These are phyloP conservation scores for Threskiornis aethiopicus DNA, from an alignment of 2,797 vertebrate genomes.

Conservation along the genomic window DNA sequence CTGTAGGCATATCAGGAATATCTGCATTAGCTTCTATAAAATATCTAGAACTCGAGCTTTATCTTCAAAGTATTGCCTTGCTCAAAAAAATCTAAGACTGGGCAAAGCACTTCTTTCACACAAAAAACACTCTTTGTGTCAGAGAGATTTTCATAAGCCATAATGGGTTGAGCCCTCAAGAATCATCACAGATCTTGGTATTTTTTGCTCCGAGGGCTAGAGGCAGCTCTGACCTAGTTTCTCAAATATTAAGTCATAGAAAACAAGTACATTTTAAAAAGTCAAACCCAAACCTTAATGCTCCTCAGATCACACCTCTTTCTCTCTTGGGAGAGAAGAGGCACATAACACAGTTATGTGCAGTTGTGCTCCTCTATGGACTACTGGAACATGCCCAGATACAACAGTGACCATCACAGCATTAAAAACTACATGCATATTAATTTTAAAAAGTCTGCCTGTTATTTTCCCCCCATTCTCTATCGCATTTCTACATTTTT, in stretches of 20 bases:
- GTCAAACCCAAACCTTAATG: not conserved
- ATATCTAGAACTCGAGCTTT: not conserved
- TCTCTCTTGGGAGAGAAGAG: not conserved
- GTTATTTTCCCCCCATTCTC: not conserved
- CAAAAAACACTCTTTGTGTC: accelerated
- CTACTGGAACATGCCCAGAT: not conserved
- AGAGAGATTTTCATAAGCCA: not conserved
- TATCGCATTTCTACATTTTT: not conserved
- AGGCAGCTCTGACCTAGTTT: not conserved
- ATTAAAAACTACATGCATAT: not conserved
- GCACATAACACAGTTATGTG: not conserved
- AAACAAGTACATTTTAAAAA: not conserved
- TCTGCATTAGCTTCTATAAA: not conserved
- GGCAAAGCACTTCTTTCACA: not conserved
- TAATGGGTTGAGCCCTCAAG: not conserved
- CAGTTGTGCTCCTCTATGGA: not conserved
- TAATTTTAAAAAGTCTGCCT: not conserved
- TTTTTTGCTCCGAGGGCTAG: not conserved
- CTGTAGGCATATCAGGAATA: not conserved
- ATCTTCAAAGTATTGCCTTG: not conserved
- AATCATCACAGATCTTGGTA: not conserved
- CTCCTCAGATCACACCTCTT: not conserved
- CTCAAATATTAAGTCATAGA: not conserved
- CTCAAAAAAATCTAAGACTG: not conserved
- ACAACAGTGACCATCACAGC: not conserved